Percentiles rank a stretch among this genome's conserved stretches.
Conservation (phyloP, 2,797 vertebrate genomes). For the Tolypeutes matacus region DNA sequence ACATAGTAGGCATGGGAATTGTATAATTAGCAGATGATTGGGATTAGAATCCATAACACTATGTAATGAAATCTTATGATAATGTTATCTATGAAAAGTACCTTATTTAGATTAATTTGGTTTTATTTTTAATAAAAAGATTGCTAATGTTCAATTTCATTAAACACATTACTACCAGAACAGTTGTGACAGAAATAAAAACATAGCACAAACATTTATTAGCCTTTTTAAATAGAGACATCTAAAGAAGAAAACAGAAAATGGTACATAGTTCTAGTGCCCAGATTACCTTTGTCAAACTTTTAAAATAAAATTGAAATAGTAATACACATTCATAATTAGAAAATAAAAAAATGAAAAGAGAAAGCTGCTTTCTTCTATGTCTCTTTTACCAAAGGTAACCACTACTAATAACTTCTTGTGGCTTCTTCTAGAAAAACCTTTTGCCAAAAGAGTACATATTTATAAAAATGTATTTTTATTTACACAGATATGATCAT, state of each 20-base stretch:
- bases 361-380: conserved; percentile 53
- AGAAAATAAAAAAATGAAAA: conserved; percentile 40
- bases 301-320: conserved; percentile 46
- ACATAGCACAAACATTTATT: conserved; percentile 27
- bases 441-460: background rate
- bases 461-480: conserved; percentile 52
- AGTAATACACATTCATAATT: background rate
- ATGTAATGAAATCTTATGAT: conserved; percentile 25
- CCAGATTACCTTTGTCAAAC: conserved; percentile 63
- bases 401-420: background rate
- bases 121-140: background rate
- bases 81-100: conserved; percentile 37
- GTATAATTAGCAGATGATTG: conserved; percentile 60
- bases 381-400: background rate
- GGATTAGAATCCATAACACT: background rate
- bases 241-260: conserved; percentile 43
- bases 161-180: background rate
- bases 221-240: conserved; percentile 54
- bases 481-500: background rate
- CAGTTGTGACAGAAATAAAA: conserved; percentile 46
- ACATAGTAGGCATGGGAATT: background rate
- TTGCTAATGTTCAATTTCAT: background rate
- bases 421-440: conserved; percentile 35
- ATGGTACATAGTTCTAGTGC: conserved; percentile 32
- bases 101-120: background rate